phyloP scores from a whole-genome alignment of 64 coral and sea anemone species.

The Stichodactyla helianthus region DNA sequence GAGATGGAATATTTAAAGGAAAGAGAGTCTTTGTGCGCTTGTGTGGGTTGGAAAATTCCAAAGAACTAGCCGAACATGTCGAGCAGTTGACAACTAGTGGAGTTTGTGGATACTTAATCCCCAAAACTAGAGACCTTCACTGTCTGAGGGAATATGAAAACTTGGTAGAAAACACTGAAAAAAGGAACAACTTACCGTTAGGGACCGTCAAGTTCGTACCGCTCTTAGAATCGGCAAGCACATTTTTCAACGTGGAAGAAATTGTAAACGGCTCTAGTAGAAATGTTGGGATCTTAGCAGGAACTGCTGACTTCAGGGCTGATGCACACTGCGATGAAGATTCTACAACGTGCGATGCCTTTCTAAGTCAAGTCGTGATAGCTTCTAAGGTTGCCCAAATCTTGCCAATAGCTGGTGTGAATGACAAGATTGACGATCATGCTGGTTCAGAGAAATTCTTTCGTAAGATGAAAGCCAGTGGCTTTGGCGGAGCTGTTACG shows the following conservation, averaged over 20 bases:
- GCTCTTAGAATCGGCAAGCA: background rate
- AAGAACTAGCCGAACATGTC: constrained; percentile 13
- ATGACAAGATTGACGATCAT: constrained; percentile 37
- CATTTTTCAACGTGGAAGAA: background rate
- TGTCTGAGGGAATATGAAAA: constrained; percentile 10
- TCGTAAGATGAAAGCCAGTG: constrained; percentile 37
- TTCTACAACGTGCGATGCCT: constrained; percentile 5
- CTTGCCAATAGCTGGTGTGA: constrained; percentile 17
- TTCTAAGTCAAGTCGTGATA: constrained; percentile 12
- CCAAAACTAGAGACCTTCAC: background rate
- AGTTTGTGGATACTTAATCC: constrained; percentile 24
- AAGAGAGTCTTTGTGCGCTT: constrained; percentile 24
- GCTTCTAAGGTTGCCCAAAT: constrained; percentile 20
- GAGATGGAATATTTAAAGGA: background rate
- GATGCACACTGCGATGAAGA: constrained; percentile 6
- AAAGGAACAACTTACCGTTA: background rate
- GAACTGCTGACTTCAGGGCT: constrained; percentile 20
- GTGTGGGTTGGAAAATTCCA: background rate
- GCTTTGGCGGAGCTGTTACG: constrained; percentile 8
- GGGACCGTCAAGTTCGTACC: constrained; percentile 16
- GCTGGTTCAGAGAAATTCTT: constrained; percentile 25
- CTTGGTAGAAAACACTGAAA: constrained; percentile 10
- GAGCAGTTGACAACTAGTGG: background rate
- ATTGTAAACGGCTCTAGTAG: constrained; percentile 4
- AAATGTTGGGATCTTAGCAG: background rate